Evolutionary conservation across 2,113 vertebrate species (phyloP).

Genomic region (Grammomys surdaster): DNA sequence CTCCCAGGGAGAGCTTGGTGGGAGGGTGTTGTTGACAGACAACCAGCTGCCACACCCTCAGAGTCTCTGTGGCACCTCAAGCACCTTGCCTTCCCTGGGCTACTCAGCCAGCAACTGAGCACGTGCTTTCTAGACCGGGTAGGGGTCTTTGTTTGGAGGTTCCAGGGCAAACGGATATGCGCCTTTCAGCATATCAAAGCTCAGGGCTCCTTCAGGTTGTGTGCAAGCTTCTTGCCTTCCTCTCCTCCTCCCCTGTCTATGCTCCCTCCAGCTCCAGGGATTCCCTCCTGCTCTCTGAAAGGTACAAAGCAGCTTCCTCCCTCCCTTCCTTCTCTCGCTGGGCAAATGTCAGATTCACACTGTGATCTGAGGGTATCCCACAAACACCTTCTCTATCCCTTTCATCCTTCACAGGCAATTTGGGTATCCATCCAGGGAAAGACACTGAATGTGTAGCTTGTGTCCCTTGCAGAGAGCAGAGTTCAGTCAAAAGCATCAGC

Average conservation of each 20-base stretch:
- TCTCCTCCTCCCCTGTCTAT: no score
- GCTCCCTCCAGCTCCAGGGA: no score
- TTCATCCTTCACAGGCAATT: background rate
- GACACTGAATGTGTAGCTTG: no score
- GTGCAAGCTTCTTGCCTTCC: no score
- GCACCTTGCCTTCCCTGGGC: rapidly evolving
- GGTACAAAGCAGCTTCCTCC: rapidly evolving
- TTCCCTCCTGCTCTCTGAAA: background rate
- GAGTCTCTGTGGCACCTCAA: background rate
- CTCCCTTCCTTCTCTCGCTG: background rate
- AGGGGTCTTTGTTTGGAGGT: background rate
- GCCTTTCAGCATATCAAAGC: no score
- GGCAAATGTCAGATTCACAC: background rate
- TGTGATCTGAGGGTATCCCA: background rate
- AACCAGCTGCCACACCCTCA: background rate
- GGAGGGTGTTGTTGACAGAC: background rate
- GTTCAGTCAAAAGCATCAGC: background rate
- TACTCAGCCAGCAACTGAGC: background rate
- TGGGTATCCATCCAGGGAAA: background rate
- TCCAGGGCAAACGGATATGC: no score
- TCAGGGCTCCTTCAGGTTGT: no score
- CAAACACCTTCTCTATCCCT: background rate
- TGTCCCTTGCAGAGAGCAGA: rapidly evolving
- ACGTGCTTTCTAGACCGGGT: background rate
- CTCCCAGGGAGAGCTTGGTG: background rate